These are phyloP conservation scores for Borostomias antarcticus DNA, from an alignment of 2,797 vertebrate species.

Conservation along the genomic window DNA sequence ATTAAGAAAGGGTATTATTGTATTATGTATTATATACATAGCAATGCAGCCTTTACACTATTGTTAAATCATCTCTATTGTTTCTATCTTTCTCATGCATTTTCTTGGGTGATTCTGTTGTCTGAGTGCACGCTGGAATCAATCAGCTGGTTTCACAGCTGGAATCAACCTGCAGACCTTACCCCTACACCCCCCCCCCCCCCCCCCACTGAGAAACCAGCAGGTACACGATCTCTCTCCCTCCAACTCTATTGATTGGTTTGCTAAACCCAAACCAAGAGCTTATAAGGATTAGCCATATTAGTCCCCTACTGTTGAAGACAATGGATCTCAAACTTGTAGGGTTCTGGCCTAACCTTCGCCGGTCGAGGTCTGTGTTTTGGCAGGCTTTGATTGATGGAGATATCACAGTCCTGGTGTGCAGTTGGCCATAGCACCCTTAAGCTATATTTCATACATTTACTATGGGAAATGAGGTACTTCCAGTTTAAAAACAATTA, in stretches of 20 bases:
- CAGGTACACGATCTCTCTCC: slow-evolving; percentile 13
- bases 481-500: slow-evolving; percentile 54
- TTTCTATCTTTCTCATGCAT: neutral
- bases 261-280: slow-evolving; percentile 20
- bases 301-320: slow-evolving; percentile 10
- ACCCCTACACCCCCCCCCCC: slow-evolving; percentile 10
- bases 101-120: neutral
- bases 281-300: neutral
- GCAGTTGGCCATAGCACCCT: slow-evolving; percentile 31
- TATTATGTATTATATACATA: too few relatives aligned
- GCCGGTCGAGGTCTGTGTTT: slow-evolving; percentile 34
- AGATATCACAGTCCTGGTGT: slow-evolving; percentile 35
- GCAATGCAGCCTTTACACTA: too few relatives aligned
- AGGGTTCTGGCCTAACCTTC: slow-evolving; percentile 29
- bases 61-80: neutral
- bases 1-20: too few relatives aligned
- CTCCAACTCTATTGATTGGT: slow-evolving; percentile 32
- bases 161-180: slow-evolving; percentile 3
- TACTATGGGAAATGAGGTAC: slow-evolving; percentile 53
- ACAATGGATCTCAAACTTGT: slow-evolving; percentile 32
- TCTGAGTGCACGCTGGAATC: neutral
- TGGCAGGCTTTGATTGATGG: slow-evolving; percentile 37
- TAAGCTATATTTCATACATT: slow-evolving; percentile 34
- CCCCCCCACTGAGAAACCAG: slow-evolving; percentile 16
- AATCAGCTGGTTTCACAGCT: too few relatives aligned